Percentiles rank a stretch among this genome's conserved stretches.
phyloP scores from a whole-genome alignment of 2,113 vertebrate genomes.

The Pteronura brasiliensis region DNA sequence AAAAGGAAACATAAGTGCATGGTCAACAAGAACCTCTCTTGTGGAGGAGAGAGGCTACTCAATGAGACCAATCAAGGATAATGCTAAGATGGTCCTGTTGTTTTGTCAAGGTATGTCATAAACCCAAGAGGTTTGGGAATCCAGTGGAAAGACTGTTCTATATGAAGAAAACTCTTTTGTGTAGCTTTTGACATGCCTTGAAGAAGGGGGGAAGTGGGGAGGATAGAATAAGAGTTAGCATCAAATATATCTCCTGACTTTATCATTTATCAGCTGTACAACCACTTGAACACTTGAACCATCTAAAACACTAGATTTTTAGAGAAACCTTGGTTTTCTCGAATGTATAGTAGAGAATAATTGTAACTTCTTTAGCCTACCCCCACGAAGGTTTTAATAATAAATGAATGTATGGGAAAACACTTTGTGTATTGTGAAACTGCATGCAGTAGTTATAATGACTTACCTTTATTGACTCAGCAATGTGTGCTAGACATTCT shows the following conservation, averaged over 20 bases:
- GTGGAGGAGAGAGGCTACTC: neutral
- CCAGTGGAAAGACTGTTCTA: neutral
- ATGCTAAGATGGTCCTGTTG: neutral
- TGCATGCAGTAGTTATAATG: neutral
- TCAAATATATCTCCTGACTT: constrained; percentile 25
- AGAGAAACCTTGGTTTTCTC: neutral
- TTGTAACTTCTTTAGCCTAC: neutral
- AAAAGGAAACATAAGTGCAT: neutral
- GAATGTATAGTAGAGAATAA: neutral
- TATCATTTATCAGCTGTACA: constrained; percentile 37
- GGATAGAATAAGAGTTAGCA: neutral
- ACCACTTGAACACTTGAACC: constrained; percentile 47
- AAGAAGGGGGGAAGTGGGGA: neutral
- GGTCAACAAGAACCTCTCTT: constrained; percentile 6
- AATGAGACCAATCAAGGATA: neutral
- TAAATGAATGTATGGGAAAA: neutral
- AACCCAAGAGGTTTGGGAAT: neutral
- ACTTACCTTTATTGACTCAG: neutral
- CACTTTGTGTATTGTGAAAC: neutral
- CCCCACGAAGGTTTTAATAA: neutral
- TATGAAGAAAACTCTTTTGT: neutral
- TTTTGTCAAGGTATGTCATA: constrained; percentile 31
- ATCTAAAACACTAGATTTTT: constrained; percentile 61
- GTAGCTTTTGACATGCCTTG: constrained; percentile 9
- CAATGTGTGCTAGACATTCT: neutral